Percentiles rank a stretch among this genome's conserved stretches.
These are phyloP conservation scores for Dasyurus viverrinus DNA, from an alignment of 2,113 vertebrate species.

Conservation along the genomic window DNA sequence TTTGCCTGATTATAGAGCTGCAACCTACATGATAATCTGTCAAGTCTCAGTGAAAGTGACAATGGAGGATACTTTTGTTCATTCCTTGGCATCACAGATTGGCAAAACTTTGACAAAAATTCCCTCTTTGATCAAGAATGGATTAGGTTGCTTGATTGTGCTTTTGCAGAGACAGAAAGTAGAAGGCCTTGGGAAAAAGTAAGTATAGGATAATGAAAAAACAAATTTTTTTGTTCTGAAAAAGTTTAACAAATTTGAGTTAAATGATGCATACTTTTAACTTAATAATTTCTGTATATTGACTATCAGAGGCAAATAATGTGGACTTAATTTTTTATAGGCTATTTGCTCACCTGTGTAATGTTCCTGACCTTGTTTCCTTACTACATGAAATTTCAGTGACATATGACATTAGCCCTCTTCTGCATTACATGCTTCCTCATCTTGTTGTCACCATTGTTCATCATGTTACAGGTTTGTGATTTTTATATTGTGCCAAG, in stretches of 20 bases:
- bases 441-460: conserved; percentile 84
- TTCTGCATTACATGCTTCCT: conserved; percentile 92
- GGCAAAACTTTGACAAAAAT: conserved; percentile 87
- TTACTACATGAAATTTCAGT: conserved; percentile 87
- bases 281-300: neutral
- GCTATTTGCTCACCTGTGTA: conserved; percentile 85
- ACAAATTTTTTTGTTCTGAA: neutral
- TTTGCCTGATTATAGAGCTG: conserved; percentile 92
- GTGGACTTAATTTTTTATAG: conserved; percentile 78
- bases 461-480: conserved; percentile 76
- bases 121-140: conserved; percentile 87
- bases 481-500: neutral
- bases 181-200: conserved; percentile 89
- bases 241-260: neutral
- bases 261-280: neutral
- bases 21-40: conserved; percentile 95
- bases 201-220: conserved; percentile 59
- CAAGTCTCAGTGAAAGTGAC: conserved; percentile 93
- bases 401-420: conserved; percentile 87
- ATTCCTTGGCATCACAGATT: conserved; percentile 88
- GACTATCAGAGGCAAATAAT: neutral
- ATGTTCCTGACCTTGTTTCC: conserved; percentile 82
- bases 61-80: conserved; percentile 89
- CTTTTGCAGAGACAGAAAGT: conserved; percentile 95
- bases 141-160: conserved; percentile 90